Evolutionary conservation across 1,140 invertebrate genomes (phyloP).

Genomic region (Aphidius ervi): DNA sequence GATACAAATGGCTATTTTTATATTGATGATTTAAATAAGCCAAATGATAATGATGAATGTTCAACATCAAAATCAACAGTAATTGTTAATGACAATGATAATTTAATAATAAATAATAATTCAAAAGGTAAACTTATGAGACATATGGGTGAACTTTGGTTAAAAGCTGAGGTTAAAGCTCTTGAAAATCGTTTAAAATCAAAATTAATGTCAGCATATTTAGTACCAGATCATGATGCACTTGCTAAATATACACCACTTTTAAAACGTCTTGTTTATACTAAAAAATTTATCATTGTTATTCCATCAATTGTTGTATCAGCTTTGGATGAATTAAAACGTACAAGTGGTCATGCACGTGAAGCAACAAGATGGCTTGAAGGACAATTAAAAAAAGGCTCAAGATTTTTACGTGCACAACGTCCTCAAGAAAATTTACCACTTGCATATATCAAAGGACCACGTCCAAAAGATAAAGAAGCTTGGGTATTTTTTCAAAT

Average conservation of each 20-base stretch:
- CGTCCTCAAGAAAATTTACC: slow-evolving; percentile 71
- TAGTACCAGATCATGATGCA: slow-evolving; percentile 70
- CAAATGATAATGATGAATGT: slow-evolving; percentile 3
- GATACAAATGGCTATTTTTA: slow-evolving; percentile 54
- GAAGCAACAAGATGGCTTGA: slow-evolving; percentile 91
- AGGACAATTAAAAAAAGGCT: slow-evolving; percentile 76
- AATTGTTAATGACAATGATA: too few relatives aligned
- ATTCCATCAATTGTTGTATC: slow-evolving; percentile 79
- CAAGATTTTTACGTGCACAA: slow-evolving; percentile 76
- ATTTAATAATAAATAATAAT: slow-evolving; percentile 12
- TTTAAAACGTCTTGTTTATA: slow-evolving; percentile 73
- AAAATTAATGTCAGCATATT: slow-evolving; percentile 64
- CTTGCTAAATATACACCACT: slow-evolving; percentile 67
- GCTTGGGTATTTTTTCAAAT: slow-evolving; percentile 66
- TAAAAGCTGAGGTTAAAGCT: slow-evolving; percentile 69
- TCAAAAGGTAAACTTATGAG: slow-evolving; percentile 58
- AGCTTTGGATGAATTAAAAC: slow-evolving; percentile 80
- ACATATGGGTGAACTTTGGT: slow-evolving; percentile 71
- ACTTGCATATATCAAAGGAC: slow-evolving; percentile 70
- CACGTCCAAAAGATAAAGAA: slow-evolving; percentile 65
- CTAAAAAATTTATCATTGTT: slow-evolving; percentile 74
- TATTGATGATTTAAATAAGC: slow-evolving; percentile 28
- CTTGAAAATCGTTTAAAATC: slow-evolving; percentile 57
- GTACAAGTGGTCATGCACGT: slow-evolving; percentile 69
- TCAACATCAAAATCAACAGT: background rate